Conservation (phyloP, 2,113 vertebrate species). For the Capra hircus region DNA sequence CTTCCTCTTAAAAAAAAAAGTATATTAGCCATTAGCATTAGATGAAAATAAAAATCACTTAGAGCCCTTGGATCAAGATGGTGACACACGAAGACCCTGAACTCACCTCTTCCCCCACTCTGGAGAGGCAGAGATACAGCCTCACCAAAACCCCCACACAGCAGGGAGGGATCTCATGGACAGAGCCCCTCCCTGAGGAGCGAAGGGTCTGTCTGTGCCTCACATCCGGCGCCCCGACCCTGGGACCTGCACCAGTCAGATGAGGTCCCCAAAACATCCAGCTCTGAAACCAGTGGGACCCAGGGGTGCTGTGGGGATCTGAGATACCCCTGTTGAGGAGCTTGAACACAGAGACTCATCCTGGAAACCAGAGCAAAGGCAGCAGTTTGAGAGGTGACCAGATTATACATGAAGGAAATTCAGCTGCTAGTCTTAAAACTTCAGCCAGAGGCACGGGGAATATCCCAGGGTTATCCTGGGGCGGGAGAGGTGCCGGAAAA, state of each 20-base stretch:
- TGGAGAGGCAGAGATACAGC: not conserved
- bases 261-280: not conserved
- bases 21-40: not conserved
- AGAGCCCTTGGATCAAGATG: not conserved
- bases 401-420: not conserved
- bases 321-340: not conserved
- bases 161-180: not conserved
- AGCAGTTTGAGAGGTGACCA: not conserved
- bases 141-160: not conserved
- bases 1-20: not conserved
- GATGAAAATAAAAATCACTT: not conserved
- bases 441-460: not conserved
- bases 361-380: not conserved
- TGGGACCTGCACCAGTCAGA: not conserved
- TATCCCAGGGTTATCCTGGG: too few species aligned
- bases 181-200: not conserved
- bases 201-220: not conserved
- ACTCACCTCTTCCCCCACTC: not conserved
- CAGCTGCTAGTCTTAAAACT: not conserved
- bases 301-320: not conserved
- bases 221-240: accelerated
- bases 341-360: not conserved
- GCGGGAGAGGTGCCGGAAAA: not conserved
- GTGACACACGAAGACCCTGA: not conserved
- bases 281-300: not conserved